Conservation (phyloP, 2,113 vertebrate species). For the Sardina pilchardus region DNA sequence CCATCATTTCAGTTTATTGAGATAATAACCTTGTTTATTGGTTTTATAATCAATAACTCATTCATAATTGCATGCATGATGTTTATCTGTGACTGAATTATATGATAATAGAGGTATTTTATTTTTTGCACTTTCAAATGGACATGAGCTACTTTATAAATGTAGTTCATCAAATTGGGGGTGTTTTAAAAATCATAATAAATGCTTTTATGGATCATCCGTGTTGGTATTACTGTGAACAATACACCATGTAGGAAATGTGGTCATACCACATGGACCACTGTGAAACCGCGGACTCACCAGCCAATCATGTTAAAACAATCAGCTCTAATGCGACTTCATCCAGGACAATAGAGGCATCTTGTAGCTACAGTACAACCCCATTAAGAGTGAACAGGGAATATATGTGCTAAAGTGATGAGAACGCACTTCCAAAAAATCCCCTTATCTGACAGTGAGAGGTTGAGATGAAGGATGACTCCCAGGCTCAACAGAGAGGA, state of each 20-base stretch:
- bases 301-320: not conserved
- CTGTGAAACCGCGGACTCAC: not conserved
- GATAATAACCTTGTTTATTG: not conserved
- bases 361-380: slow-evolving; percentile 17
- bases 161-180: not conserved
- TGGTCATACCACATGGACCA: not conserved
- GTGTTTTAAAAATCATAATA: not conserved
- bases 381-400: slow-evolving; percentile 23
- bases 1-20: not conserved
- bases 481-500: slow-evolving; percentile 35
- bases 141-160: not conserved
- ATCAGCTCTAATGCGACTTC: not conserved
- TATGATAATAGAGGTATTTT: not conserved
- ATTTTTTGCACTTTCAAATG: not conserved
- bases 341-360: not conserved
- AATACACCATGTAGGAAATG: not conserved
- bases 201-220: not conserved
- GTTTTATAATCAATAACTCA: not conserved
- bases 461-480: slow-evolving; percentile 46
- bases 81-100: not conserved
- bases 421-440: slow-evolving; percentile 33
- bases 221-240: not conserved
- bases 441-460: slow-evolving; percentile 43
- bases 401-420: slow-evolving; percentile 34
- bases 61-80: not conserved